Percentiles rank a stretch among this genome's conserved stretches.
Conservation (phyloP, 2,888 invertebrate species). For the Parnassius smintheus region DNA sequence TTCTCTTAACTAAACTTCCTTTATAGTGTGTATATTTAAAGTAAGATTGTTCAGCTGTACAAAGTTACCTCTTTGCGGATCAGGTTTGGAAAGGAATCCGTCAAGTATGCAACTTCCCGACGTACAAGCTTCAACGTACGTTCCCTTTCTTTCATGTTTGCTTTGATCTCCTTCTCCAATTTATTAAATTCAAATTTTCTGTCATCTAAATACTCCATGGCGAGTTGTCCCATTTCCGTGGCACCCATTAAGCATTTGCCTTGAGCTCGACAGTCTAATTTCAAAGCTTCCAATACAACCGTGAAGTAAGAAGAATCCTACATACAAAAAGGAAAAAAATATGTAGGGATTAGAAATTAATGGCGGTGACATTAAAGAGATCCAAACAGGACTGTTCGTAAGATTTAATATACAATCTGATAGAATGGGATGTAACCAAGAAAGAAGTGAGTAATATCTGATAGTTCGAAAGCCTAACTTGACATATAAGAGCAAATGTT, state of each 20-base stretch:
- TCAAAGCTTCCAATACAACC: conserved; percentile 80
- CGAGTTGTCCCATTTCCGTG: conserved; percentile 84
- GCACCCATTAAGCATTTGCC: conserved; percentile 83
- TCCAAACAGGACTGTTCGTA: no score
- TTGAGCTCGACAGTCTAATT: conserved; percentile 81
- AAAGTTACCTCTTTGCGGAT: conserved; percentile 66
- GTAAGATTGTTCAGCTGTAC: no score
- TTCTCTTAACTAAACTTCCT: no score
- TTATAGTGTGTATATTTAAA: no score
- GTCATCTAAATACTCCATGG: conserved; percentile 84
- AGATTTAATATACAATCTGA: no score
- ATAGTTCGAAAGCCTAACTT: no score
- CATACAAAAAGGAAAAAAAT: conserved; percentile 9
- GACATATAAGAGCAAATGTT: no score
- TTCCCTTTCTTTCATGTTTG: conserved; percentile 83
- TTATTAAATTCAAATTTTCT: conserved; percentile 81
- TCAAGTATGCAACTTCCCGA: conserved; percentile 65
- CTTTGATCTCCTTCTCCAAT: conserved; percentile 81
- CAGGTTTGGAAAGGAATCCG: conserved; percentile 68
- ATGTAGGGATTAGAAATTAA: background rate
- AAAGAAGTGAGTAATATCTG: no score
- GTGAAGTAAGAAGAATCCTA: conserved; percentile 84
- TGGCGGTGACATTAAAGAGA: no score
- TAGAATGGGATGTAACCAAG: no score
- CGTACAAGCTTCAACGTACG: conserved; percentile 77